Evolutionary conservation across 2,888 invertebrate genomes (phyloP), one percentile per base, ranked within the genome.

Genomic region (Clistopyga incitator): DNA sequence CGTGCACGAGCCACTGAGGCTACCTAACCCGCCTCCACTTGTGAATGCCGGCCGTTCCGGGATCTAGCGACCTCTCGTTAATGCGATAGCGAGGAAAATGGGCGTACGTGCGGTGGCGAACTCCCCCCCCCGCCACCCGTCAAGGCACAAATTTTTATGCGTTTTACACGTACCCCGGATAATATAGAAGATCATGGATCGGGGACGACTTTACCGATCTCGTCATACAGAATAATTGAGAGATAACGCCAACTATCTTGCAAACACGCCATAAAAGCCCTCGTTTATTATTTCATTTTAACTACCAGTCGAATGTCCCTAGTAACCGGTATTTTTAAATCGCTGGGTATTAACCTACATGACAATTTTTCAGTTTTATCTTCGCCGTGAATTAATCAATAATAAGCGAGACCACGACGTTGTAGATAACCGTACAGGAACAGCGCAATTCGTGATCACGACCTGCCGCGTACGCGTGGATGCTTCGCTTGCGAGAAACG

Each of bases 11-110:
- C 59, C 59, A 6, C 34, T 52, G 56, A 15, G 2, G 6, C 20
- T 42, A 38, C 23, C 23, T 47, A 20, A 47, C 61, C 47, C 61
- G 47, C 61, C 29, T 47, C 34, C 61, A 74, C 61, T 61, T 61
- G 47, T 61, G 74, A 47, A 74, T 74, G 61, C 74, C 47, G 61
- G 34, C 74, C 74, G 74, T 74, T 61, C 29, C 61, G 74, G 61
- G 47, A 74, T 61, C 47, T 50, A 34, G 47, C 74, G 61, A 34
- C 29, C 45, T 74, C 61, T 61, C 20, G 74, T 74, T 74, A 74
- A 74, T 61, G 47, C 61, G 61, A 64, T 61, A 74, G 74, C 74
- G 34, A 47, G 61, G 61, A 61, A 74, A 61, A 74, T 61, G 74
- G 61, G 34, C 15, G 61, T 74, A 61, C 74, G 74, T 64, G 74